A percentile compares a stretch with the other conserved stretches of the same genome.
Evolutionary conservation across 2,113 vertebrate genomes (phyloP).

Genomic region (Stigmatopora argus): DNA sequence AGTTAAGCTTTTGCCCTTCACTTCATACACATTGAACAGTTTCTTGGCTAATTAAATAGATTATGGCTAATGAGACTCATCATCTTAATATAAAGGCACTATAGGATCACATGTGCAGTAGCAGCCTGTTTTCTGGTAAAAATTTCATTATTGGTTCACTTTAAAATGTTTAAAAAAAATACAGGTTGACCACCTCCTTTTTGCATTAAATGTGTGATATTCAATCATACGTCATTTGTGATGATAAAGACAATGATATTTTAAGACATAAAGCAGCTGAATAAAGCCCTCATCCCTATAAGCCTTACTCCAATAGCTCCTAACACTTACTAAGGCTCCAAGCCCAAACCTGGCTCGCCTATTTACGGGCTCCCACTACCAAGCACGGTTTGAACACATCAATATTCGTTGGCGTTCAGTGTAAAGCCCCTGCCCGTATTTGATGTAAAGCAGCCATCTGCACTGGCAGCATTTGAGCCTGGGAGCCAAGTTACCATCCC

Average conservation of each 20-base stretch:
- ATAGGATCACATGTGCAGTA: not conserved
- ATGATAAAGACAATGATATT: conserved; percentile 45
- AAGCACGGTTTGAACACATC: conserved; percentile 65
- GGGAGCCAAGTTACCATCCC: conserved; percentile 53
- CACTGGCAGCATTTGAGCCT: conserved; percentile 67
- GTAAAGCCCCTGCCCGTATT: conserved; percentile 51
- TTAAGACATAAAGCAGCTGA: conserved; percentile 51
- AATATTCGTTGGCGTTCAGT: conserved; percentile 67
- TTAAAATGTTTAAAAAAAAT: not conserved
- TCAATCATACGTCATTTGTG: conserved; percentile 20
- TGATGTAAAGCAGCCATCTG: conserved; percentile 66
- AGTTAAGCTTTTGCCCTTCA: too few species aligned
- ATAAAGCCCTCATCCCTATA: conserved; percentile 45
- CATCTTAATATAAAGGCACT: not conserved
- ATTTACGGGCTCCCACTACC: conserved; percentile 53
- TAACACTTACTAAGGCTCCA: conserved; percentile 43
- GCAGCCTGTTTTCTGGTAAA: conserved; percentile 1
- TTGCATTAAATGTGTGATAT: conserved; percentile 15
- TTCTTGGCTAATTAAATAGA: not conserved
- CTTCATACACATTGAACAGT: not conserved
- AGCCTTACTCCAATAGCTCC: conserved; percentile 50
- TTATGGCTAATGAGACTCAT: not conserved
- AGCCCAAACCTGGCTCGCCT: conserved; percentile 47
- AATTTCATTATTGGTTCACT: not conserved
- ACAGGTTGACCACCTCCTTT: conserved; percentile 8